Percentiles rank a stretch among this genome's conserved stretches.
phyloP scores from a whole-genome alignment of 2,888 invertebrate species.

The Liopterus haemorrhoidalis region DNA sequence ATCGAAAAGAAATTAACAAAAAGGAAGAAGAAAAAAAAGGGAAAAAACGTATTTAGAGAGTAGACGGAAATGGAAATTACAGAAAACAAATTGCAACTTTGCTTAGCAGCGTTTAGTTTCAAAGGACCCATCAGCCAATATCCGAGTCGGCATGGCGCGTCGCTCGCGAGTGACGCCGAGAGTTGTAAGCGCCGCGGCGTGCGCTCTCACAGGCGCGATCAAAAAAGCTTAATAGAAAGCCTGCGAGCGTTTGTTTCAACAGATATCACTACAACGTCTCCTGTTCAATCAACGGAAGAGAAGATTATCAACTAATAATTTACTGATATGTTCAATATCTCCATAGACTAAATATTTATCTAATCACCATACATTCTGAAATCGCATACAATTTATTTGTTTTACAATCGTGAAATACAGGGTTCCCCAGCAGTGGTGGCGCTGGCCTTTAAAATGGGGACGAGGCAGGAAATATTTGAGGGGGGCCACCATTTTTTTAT shows the following conservation, averaged over 20 bases:
- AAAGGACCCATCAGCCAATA: slow-evolving; percentile 24
- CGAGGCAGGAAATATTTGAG: no score
- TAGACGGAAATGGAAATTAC: slow-evolving; percentile 34
- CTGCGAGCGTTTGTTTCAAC: slow-evolving; percentile 56
- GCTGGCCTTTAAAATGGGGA: no score
- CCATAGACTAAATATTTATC: no score
- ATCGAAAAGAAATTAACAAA: slow-evolving; percentile 25
- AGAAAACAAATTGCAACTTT: slow-evolving; percentile 35
- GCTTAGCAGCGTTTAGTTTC: slow-evolving; percentile 25
- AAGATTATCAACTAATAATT: no score
- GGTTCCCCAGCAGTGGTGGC: no score
- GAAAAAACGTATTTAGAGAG: slow-evolving; percentile 19
- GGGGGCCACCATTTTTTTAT: no score
- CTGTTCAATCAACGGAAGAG: no score
- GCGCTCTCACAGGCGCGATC: slow-evolving; percentile 9
- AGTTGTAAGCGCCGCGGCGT: not conserved
- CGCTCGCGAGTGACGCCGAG: not conserved
- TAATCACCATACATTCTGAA: no score
- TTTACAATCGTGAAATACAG: no score
- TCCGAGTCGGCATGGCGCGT: slow-evolving; percentile 10
- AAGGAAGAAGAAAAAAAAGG: slow-evolving; percentile 20
- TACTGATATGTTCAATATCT: no score
- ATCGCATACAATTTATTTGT: no score
- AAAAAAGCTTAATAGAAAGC: slow-evolving; percentile 53
- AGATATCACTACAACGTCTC: no score